Evolutionary conservation across 2,888 invertebrate species (phyloP).

Genomic region (Oasisia sp.): DNA sequence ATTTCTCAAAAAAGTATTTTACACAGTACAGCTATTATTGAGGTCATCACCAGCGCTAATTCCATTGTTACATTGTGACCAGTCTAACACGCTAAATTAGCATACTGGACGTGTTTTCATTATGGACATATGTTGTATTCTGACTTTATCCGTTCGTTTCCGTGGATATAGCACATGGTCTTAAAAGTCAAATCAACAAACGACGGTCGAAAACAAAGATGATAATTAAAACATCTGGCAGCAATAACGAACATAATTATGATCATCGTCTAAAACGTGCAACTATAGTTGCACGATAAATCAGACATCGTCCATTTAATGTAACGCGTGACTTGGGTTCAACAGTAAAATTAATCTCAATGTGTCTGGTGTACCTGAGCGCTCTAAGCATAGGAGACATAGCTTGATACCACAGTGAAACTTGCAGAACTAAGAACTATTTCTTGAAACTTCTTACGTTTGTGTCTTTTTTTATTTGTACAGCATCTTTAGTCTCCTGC

Average conservation of each 20-base stretch:
- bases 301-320: background rate
- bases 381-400: too few species aligned
- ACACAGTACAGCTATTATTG: too few species aligned
- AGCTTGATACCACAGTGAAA: too few species aligned
- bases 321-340: too few species aligned
- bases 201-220: background rate
- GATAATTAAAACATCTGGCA: background rate
- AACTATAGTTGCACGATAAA: background rate
- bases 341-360: too few species aligned
- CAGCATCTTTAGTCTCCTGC: too few species aligned
- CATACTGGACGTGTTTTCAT: background rate
- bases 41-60: too few species aligned
- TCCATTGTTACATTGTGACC: background rate
- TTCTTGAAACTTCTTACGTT: too few species aligned
- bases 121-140: background rate
- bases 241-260: background rate
- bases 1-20: too few species aligned
- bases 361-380: too few species aligned
- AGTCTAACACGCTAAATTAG: background rate
- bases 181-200: background rate
- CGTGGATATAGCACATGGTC: background rate
- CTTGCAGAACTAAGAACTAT: too few species aligned
- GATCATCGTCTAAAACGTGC: background rate
- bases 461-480: too few species aligned
- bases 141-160: background rate